A percentile compares a stretch with the other conserved stretches of the same genome.
phyloP scores from a whole-genome alignment of 2,113 vertebrate species.

The Callaeas wilsoni region DNA sequence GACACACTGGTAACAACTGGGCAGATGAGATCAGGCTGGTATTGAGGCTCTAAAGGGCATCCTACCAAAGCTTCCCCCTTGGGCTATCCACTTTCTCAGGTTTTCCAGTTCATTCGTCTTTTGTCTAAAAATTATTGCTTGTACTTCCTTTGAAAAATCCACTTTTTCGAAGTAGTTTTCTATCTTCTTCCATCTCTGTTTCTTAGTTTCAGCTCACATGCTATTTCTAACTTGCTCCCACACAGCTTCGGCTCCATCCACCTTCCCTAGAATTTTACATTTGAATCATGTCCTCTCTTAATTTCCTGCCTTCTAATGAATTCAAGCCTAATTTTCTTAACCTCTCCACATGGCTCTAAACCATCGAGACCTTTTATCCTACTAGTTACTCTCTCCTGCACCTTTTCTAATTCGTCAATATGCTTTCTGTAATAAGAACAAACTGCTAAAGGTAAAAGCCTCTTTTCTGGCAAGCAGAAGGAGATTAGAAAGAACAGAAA shows the following conservation, averaged over 20 bases:
- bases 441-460: background rate
- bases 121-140: background rate
- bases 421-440: constrained; percentile 34
- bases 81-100: background rate
- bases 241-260: background rate
- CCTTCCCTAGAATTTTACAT: background rate
- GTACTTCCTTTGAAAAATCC: background rate
- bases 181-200: background rate
- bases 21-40: background rate
- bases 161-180: background rate
- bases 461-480: background rate
- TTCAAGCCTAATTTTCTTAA: constrained; percentile 34
- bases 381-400: background rate
- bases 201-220: background rate
- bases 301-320: constrained; percentile 25
- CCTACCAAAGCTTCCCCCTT: background rate
- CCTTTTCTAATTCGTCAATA: constrained; percentile 19
- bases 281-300: background rate
- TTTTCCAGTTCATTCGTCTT: background rate
- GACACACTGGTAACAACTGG: background rate
- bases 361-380: background rate
- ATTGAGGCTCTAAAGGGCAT: background rate
- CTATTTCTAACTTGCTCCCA: background rate
- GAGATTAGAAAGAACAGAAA: background rate
- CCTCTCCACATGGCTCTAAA: background rate